Evolutionary conservation across 1,140 invertebrate species (phyloP).

Genomic region (Ips nitidus): DNA sequence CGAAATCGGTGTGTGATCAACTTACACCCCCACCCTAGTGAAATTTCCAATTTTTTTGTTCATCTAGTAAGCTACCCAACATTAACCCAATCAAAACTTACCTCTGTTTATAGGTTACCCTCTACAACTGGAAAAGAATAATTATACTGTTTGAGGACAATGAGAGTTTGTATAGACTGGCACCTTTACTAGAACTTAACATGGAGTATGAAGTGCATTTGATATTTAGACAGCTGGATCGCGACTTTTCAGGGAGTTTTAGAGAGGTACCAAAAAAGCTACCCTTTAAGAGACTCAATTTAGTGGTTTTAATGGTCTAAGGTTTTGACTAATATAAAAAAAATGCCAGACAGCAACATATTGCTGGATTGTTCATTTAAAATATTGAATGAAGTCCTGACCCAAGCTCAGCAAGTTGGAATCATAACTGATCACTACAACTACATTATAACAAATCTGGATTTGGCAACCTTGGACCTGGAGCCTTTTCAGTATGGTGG

Average conservation of each 20-base stretch:
- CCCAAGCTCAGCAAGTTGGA: conserved; percentile 79
- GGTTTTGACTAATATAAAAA: conserved; percentile 55
- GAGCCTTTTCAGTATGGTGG: conserved; percentile 80
- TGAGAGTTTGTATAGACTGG: conserved; percentile 74
- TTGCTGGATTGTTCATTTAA: conserved; percentile 74
- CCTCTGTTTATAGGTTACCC: conserved; percentile 42
- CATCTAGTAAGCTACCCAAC: conserved; percentile 19
- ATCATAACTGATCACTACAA: conserved; percentile 75
- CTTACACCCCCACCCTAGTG: conserved; percentile 77
- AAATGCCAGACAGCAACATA: conserved; percentile 68
- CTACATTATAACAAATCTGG: conserved; percentile 77
- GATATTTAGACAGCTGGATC: conserved; percentile 34
- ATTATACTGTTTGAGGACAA: conserved; percentile 82
- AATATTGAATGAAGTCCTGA: conserved; percentile 66
- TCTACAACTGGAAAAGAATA: conserved; percentile 77
- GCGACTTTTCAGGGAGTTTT: conserved; percentile 14
- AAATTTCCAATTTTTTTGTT: conserved; percentile 58
- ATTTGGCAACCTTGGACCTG: conserved; percentile 79
- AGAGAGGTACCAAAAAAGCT: conserved; percentile 12
- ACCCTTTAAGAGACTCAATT: neutral
- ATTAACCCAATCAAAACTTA: neutral
- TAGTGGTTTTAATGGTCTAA: conserved; percentile 8
- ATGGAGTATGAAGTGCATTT: conserved; percentile 49
- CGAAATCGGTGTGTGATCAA: conserved; percentile 72
- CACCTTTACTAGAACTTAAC: conserved; percentile 74